Percentiles rank a stretch among this genome's conserved stretches.
phyloP scores from a whole-genome alignment of 1,140 invertebrate genomes.

The Atta colombica region DNA sequence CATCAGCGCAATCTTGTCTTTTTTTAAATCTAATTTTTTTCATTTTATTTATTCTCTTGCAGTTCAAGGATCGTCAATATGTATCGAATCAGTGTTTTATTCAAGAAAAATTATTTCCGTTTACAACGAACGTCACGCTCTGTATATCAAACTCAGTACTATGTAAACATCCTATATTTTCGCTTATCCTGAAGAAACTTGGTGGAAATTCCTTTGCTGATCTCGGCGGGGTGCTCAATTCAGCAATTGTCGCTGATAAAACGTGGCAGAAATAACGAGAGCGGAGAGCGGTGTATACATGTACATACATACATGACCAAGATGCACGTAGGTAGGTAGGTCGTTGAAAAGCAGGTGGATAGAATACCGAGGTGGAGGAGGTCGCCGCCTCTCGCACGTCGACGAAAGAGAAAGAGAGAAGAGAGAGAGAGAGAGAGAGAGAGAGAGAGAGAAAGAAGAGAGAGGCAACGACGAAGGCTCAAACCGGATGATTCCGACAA shows the following conservation, averaged over 20 bases:
- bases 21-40: neutral
- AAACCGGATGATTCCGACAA: slow-evolving; percentile 72
- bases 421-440: slow-evolving; percentile 17
- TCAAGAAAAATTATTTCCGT: slow-evolving; percentile 4
- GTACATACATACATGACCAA: slow-evolving; percentile 28
- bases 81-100: neutral
- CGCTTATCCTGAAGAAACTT: neutral
- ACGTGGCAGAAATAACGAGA: slow-evolving; percentile 58
- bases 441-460: slow-evolving; percentile 19
- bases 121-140: neutral
- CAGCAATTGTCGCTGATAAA: slow-evolving; percentile 55
- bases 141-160: neutral
- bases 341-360: slow-evolving; percentile 66
- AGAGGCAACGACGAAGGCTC: slow-evolving; percentile 48
- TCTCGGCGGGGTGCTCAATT: slow-evolving; percentile 12
- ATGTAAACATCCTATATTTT: slow-evolving; percentile 14
- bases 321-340: slow-evolving; percentile 50
- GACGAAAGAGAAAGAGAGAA: slow-evolving; percentile 21
- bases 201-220: neutral
- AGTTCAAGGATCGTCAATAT: neutral
- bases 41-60: too few relatives aligned
- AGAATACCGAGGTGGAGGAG: slow-evolving; percentile 58
- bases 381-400: neutral
- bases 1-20: neutral
- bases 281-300: neutral